Evolutionary conservation across 2,113 vertebrate genomes (phyloP), one percentile per base, ranked within the genome.

Genomic region (Piliocolobus tephrosceles): DNA sequence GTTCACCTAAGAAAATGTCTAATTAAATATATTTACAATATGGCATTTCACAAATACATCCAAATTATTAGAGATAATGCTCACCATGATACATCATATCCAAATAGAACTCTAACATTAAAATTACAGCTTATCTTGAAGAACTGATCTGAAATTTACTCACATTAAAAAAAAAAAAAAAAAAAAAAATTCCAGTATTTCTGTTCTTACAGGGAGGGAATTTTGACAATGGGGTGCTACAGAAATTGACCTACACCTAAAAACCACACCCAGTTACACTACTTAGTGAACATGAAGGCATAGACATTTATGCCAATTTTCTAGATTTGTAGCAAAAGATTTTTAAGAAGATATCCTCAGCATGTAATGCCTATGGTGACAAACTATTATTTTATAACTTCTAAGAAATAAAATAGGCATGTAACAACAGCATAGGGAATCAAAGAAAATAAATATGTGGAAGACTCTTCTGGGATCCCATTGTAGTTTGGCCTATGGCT

Each of bases 361-460:
- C 17, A 68, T 52, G 32, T 40, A 75, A 64, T 55, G 43, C 10
- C 2, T 47, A 8, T 43, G 25, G 23, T 47, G 22, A 96, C 87
- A 79, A 90, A 30, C 2, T 87, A 45, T 50, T 43, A 43, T 58
- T 90, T 97, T 6, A 40, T 40, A 80, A 30, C 32, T 43, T 70
- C 43, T 70, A 92, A 47, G 35, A 45, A 83, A 61, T 25, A 50
- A 64, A 87, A 68, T 73, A 30, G 6, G 50, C 18, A 64, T 32
- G 3, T 83, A 78, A 72, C 8, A 40, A 14, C 4, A 76, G 20
- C 27, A 90, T 72, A 30, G 18, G 57, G 22, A 85, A 83, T 79
- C 35, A 82, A 83, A 38, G 20, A 73, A 94, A 95, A 66, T 47
- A 81, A 75, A 64, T 45, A 57, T 8, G 13, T 64, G 30, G 72